Evolutionary conservation across 2,797 vertebrate genomes (phyloP), one percentile per base, ranked within the genome.

Genomic region (Hyperoplus lanceolatus): DNA sequence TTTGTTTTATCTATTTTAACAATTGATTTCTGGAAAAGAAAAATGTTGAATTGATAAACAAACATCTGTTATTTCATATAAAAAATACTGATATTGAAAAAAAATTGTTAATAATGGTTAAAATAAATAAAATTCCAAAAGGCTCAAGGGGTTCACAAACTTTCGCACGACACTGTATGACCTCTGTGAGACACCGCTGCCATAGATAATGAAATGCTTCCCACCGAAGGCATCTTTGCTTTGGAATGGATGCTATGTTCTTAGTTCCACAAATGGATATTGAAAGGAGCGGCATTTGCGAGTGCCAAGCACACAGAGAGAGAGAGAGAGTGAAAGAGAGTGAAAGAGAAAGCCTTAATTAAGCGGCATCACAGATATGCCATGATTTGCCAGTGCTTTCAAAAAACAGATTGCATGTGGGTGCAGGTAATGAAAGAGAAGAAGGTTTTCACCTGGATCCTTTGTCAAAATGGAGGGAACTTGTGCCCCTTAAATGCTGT

Each of bases 381-480:
- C 38, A 6, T 73, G 57, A 84, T 86, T 29, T 85, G 90, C 91
- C 82, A 83, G 72, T 65, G 63, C 75, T 88, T 89, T 91, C 64
- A 87, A 79, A 82, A 79, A 70, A 41, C 42, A 62, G 74, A 87
- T 77, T 80, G 56, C 59, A 21, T 53, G 88, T 91, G 79, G 78
- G 87, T 62, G 88, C 82, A 83, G 68, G 84, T 84, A 75, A 53
- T 83, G 74, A 78, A 79, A 84, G 57, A 77, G 63, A 61, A 62
- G 51, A 53, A 70, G 70, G 70, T 83, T 86, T 46, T 87, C 85
- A 89, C 83, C 82, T 89, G 77, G 65, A 70, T 80, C 46, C 53
- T 80, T 83, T 82, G 63, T 82, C 10, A 48, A 59, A 29, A 49
- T 54, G 56, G 45, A 60, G 57, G 21, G 60, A 63, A 60, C 45